Evolutionary conservation across 1,140 invertebrate genomes (phyloP).

Genomic region (Cyclargus thomasi): DNA sequence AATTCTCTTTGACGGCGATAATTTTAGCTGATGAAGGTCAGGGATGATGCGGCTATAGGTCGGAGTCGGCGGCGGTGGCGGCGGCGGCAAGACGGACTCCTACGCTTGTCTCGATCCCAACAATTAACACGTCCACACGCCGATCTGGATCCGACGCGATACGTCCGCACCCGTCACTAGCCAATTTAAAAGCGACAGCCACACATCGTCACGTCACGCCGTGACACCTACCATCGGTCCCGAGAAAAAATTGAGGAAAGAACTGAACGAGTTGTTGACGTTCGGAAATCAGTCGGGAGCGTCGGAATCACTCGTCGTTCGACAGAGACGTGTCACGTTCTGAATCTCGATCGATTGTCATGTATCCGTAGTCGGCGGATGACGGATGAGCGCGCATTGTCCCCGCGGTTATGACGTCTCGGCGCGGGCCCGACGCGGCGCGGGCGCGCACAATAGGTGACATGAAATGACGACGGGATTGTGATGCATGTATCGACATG

Average conservation of each 20-base stretch:
- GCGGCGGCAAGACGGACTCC: constrained; percentile 31
- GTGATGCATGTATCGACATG: constrained; percentile 62
- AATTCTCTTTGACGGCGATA: constrained; percentile 1
- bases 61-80: constrained; percentile 17
- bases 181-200: constrained; percentile 58
- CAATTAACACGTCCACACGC: constrained; percentile 65
- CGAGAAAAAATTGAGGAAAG: constrained; percentile 49
- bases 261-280: constrained; percentile 42
- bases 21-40: constrained; percentile 17
- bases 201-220: constrained; percentile 53
- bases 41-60: not conserved
- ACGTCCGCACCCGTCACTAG: constrained; percentile 60
- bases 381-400: constrained; percentile 54
- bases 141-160: constrained; percentile 59
- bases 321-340: constrained; percentile 44
- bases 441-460: constrained; percentile 50
- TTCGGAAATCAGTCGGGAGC: constrained; percentile 45
- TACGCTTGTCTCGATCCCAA: constrained; percentile 41
- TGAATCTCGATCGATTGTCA: constrained; percentile 58
- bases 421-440: constrained; percentile 21
- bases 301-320: constrained; percentile 54
- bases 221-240: constrained; percentile 46
- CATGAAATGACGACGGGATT: constrained; percentile 57
- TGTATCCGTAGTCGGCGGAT: constrained; percentile 50
- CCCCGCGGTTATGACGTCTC: constrained; percentile 49